Base-by-base conservation (phyloP, 2,797 vertebrate genomes). In the Bucorvus abyssinicus region DNA sequence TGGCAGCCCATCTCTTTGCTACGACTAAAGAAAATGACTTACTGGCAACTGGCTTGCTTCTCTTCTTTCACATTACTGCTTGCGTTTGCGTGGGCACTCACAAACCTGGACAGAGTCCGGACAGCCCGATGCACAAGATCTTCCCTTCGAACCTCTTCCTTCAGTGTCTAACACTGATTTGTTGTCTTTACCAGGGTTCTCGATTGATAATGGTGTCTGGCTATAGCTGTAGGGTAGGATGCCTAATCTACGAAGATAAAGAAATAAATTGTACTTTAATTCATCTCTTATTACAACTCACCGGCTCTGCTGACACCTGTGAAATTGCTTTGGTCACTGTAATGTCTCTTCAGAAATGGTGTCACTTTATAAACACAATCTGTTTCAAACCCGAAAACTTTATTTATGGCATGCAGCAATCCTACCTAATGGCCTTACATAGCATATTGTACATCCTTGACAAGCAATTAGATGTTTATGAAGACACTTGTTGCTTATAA, bases 401-500 rank as follows among this genome's bases (percentile, higher is more conserved):
- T 77, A 88, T 96, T 93, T 81, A 90, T 82, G 63, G 10, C 68
- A 63, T 27, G 8, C 53, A 81, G 57, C 89, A 67, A 61, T 69
- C 65, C 59, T 93, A 89, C 44, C 45, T 77, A 93, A 67, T 71
- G 78, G 67, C 49, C 80, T 74, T 89, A 60, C 32, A 73, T 17
- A 84, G 45, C 85, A 80, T 89, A 73, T 84, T 94, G 56, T 86
- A 76, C 69, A 89, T 84, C 56, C 52, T 96, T 95, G 92, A 96
- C 49, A 94, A 94, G 93, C 38, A 96, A 92, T 93, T 97, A 87
- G 42, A 79, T 95, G 64, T 96, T 97, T 97, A 97, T 97, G 92
- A 95, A 97, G 95, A 95, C 94, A 96, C 95, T 96, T 94, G 96
- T 97, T 97, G 92, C 88, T 96, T 95, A 89, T 95, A 94, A 97